Conservation (phyloP, 2,113 vertebrate genomes). For the Triplophysa dalaica region DNA sequence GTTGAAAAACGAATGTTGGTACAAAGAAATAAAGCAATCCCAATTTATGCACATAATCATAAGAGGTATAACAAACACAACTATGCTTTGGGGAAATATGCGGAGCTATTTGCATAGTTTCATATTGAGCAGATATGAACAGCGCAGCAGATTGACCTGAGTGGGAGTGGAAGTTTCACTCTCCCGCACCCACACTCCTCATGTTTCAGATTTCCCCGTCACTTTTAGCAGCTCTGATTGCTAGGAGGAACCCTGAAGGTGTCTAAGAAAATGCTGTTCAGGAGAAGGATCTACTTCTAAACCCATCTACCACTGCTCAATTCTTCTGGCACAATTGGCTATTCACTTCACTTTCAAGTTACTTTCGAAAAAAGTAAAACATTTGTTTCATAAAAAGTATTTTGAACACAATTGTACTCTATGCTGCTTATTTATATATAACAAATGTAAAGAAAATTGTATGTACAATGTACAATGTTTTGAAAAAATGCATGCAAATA, state of each 20-base stretch:
- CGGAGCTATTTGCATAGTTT: slow-evolving; percentile 44
- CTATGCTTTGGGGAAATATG: slow-evolving; percentile 35
- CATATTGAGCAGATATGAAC: slow-evolving; percentile 43
- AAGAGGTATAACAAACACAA: neutral
- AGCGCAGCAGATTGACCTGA: slow-evolving; percentile 49
- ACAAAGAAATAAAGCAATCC: slow-evolving; percentile 36
- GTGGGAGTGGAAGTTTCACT: slow-evolving; percentile 45
- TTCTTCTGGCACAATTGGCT: slow-evolving; percentile 35
- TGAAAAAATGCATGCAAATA: too few relatives aligned
- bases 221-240: slow-evolving; percentile 24
- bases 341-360: neutral
- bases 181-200: slow-evolving; percentile 26
- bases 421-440: too few relatives aligned
- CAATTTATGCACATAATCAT: slow-evolving; percentile 31
- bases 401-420: too few relatives aligned
- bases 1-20: slow-evolving; percentile 37
- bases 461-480: too few relatives aligned
- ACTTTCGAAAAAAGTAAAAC: too few relatives aligned
- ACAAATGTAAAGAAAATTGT: too few relatives aligned
- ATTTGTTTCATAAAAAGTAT: too few relatives aligned
- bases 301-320: slow-evolving; percentile 27
- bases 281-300: slow-evolving; percentile 36
- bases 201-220: slow-evolving; percentile 46
- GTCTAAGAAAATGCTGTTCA: slow-evolving; percentile 40
- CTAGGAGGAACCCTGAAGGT: slow-evolving; percentile 48